Percentiles rank a stretch among this genome's conserved stretches.
Conservation (phyloP, 2,797 vertebrate genomes). For the Pangasius krempfi region DNA sequence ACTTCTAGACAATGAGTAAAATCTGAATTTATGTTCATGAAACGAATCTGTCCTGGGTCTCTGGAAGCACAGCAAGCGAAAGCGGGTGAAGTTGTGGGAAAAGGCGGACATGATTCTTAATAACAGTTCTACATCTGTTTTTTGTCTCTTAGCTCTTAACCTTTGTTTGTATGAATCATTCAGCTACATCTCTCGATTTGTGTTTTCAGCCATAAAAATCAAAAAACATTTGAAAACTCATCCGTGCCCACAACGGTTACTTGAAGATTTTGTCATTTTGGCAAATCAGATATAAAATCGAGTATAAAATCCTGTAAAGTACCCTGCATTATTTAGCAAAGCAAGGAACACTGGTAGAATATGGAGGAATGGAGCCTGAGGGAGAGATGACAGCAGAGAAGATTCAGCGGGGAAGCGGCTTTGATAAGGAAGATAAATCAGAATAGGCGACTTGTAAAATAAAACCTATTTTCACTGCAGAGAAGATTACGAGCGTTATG, state of each 20-base stretch:
- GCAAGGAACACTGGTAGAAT: neutral
- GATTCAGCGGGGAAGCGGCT: neutral
- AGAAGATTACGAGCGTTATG: constrained; percentile 43
- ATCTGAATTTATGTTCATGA: neutral
- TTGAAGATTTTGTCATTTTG: neutral
- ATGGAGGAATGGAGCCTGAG: constrained; percentile 12
- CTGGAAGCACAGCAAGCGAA: neutral
- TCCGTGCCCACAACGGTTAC: neutral
- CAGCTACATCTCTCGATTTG: neutral
- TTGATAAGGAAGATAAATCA: constrained; percentile 48
- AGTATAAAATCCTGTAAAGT: constrained; percentile 2
- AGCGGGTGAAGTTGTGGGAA: neutral
- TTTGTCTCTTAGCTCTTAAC: neutral
- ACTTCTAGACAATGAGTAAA: neutral
- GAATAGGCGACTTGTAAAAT: constrained; percentile 32
- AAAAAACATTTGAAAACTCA: neutral
- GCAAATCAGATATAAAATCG: constrained; percentile 1
- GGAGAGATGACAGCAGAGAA: neutral
- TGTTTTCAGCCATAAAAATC: neutral
- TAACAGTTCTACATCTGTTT: neutral
- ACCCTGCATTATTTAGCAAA: constrained; percentile 8
- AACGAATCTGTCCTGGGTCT: neutral
- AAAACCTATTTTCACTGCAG: constrained; percentile 38
- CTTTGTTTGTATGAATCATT: neutral
- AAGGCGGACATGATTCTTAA: neutral